A percentile compares a stretch with the other conserved stretches of the same genome.
These are phyloP conservation scores for Ariopsis seemanni DNA, from an alignment of 2,113 vertebrate genomes.

Conservation along the genomic window DNA sequence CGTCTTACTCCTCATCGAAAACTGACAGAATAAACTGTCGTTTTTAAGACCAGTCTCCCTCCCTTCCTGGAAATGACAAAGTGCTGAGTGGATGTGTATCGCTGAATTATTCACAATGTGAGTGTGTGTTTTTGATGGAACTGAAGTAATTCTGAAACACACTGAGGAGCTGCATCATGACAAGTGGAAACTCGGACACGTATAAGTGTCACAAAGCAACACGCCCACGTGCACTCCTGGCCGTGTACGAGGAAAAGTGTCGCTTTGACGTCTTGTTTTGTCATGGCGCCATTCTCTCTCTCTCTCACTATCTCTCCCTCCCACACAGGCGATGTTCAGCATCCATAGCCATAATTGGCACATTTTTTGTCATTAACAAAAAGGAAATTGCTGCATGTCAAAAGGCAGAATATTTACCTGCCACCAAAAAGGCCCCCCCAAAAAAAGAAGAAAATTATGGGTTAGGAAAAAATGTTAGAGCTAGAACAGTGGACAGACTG, in stretches of 20 bases:
- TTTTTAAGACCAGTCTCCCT: neutral
- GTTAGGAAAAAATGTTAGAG: conserved; percentile 36
- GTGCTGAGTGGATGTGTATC: neutral
- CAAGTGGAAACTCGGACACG: conserved; percentile 34
- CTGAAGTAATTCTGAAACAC: conserved; percentile 16
- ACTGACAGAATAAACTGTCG: neutral
- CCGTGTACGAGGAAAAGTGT: conserved; percentile 11
- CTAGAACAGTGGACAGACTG: neutral
- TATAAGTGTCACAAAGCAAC: conserved; percentile 40
- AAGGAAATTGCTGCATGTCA: conserved; percentile 84
- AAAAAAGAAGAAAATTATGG: conserved; percentile 30
- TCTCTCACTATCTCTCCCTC: conserved; percentile 6
- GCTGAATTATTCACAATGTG: neutral
- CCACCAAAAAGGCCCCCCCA: conserved; percentile 32
- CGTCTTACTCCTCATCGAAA: conserved; percentile 31
- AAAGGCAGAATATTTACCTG: conserved; percentile 67
- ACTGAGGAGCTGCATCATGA: neutral
- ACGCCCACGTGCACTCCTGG: conserved; percentile 35
- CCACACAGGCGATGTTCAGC: conserved; percentile 65
- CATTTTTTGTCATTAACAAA: conserved; percentile 90
- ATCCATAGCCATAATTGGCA: conserved; percentile 89
- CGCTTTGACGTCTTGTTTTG: conserved; percentile 21
- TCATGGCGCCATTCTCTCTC: neutral
- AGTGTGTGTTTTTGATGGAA: conserved; percentile 2
- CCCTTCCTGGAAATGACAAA: neutral